phyloP scores from a whole-genome alignment of 2,888 invertebrate species.

The Dynastes maya region DNA sequence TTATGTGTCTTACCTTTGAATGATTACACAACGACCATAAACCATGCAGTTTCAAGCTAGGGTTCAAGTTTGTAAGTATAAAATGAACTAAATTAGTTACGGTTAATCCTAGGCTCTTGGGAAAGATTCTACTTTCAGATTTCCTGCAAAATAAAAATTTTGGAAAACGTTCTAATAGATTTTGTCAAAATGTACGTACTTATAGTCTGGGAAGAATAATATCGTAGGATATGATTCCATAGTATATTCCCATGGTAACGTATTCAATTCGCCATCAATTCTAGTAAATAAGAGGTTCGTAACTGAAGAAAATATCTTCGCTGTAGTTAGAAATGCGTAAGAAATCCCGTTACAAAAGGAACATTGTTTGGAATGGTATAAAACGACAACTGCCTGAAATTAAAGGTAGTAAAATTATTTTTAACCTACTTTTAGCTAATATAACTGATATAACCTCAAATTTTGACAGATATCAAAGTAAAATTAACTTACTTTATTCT shows the following conservation, averaged over 20 bases:
- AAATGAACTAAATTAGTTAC: constrained; percentile 80
- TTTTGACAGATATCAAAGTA: neutral
- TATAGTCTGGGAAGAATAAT: constrained; percentile 81
- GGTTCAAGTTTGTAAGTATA: constrained; percentile 79
- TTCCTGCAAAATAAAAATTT: constrained; percentile 71
- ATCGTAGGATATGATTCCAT: constrained; percentile 86
- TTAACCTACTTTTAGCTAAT: neutral
- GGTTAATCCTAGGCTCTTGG: constrained; percentile 76
- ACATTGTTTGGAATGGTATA: constrained; percentile 87
- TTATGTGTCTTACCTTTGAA: constrained; percentile 67
- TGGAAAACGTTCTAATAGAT: constrained; percentile 14
- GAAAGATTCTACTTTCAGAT: constrained; percentile 82
- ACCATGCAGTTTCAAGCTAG: constrained; percentile 72
- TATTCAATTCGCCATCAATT: constrained; percentile 88
- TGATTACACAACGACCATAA: constrained; percentile 74
- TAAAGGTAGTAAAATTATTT: constrained; percentile 48
- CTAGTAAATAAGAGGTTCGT: constrained; percentile 76
- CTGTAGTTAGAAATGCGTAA: constrained; percentile 79
- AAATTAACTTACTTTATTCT: constrained; percentile 72
- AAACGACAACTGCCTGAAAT: constrained; percentile 81
- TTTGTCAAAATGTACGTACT: constrained; percentile 68
- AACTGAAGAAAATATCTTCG: constrained; percentile 75
- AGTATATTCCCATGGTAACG: constrained; percentile 90
- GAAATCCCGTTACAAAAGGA: constrained; percentile 82
- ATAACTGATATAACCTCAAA: neutral